Percentiles rank a stretch among this genome's conserved stretches.
These are phyloP conservation scores for Hirundichthys speculiger DNA, from an alignment of 2,113 vertebrate genomes.

Conservation along the genomic window DNA sequence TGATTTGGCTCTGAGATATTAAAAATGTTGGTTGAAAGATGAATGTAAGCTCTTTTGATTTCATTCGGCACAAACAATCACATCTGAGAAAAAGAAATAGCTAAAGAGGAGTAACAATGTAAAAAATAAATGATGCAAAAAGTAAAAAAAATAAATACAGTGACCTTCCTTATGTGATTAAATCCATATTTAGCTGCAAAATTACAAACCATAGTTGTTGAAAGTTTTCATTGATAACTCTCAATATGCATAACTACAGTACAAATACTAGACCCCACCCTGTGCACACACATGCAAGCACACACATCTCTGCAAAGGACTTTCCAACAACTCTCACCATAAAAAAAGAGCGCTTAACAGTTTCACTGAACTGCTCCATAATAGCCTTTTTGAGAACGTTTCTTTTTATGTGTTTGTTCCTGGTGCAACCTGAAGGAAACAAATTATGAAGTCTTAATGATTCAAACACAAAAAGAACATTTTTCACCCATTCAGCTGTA, in stretches of 20 bases:
- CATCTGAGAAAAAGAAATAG: background rate
- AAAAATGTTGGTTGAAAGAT: constrained; percentile 10
- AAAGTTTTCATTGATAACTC: too few relatives aligned
- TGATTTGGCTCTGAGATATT: constrained; percentile 23
- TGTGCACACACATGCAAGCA: too few relatives aligned
- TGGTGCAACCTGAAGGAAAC: background rate
- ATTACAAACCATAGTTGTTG: background rate
- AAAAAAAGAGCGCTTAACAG: too few relatives aligned
- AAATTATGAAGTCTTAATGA: background rate
- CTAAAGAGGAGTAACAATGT: background rate
- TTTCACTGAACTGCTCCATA: too few relatives aligned
- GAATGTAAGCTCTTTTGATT: constrained; percentile 14
- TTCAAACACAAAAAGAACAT: background rate
- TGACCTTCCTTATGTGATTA: too few relatives aligned
- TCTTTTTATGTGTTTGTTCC: too few relatives aligned
- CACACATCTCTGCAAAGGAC: too few relatives aligned
- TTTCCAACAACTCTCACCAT: too few relatives aligned
- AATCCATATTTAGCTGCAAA: background rate
- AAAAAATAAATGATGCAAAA: background rate
- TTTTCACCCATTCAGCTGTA: background rate
- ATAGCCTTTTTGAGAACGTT: too few relatives aligned
- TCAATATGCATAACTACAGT: too few relatives aligned
- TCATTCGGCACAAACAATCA: background rate
- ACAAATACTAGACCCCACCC: too few relatives aligned
- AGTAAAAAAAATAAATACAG: too few relatives aligned